phyloP scores from a whole-genome alignment of 2,113 vertebrate species.

The Psilopogon haemacephalus region DNA sequence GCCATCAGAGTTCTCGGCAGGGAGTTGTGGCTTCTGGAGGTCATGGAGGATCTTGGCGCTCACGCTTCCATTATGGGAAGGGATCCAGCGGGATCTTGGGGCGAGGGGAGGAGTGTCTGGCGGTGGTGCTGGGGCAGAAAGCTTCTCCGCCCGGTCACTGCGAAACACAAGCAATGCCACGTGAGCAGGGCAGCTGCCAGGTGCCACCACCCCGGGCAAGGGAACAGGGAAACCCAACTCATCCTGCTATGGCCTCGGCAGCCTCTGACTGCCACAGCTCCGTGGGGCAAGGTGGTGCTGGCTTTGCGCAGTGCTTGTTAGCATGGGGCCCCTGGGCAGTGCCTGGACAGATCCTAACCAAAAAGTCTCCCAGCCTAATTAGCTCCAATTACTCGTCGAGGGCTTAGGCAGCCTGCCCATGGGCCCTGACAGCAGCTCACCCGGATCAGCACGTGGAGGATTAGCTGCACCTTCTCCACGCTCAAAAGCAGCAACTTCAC shows the following conservation, averaged over 20 bases:
- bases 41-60: constrained; percentile 79
- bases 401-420: constrained; percentile 12
- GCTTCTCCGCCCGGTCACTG: constrained; percentile 46
- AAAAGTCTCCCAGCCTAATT: constrained; percentile 5
- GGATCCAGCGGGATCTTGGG: not conserved
- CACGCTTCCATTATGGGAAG: constrained; percentile 73
- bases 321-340: not conserved
- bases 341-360: not conserved
- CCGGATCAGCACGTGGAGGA: not conserved
- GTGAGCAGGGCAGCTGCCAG: not conserved
- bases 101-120: constrained; percentile 10
- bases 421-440: not conserved
- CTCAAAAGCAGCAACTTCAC: not conserved
- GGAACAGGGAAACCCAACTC: not conserved
- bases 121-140: not conserved
- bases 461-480: not conserved
- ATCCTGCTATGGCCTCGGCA: not conserved
- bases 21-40: constrained; percentile 89
- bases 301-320: not conserved
- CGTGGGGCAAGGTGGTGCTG: not conserved
- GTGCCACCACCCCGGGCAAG: not conserved
- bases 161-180: constrained; percentile 58
- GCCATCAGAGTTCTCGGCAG: constrained; percentile 85
- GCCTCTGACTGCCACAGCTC: not conserved
- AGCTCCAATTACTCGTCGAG: not conserved